Evolutionary conservation across 2,888 invertebrate genomes (phyloP).

Genomic region (Physocephala rufipes): DNA sequence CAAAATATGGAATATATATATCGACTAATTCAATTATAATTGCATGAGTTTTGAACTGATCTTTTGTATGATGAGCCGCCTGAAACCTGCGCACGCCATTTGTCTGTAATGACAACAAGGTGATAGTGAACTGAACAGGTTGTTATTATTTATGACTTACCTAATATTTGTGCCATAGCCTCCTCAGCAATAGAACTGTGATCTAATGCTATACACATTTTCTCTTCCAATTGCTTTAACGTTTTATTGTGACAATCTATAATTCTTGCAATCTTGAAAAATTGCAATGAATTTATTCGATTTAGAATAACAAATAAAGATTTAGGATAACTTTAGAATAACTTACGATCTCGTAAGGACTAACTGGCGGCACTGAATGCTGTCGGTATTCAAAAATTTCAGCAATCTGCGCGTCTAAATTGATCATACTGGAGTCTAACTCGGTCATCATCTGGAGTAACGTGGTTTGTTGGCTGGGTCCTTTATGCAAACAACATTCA

Average conservation of each 20-base stretch:
- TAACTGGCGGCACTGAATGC: slow-evolving; percentile 5
- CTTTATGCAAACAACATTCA: not conserved
- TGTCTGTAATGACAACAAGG: not conserved
- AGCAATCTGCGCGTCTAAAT: slow-evolving; percentile 7
- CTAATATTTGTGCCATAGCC: not conserved
- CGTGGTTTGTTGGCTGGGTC: not conserved
- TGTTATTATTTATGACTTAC: not conserved
- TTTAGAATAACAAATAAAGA: too few species aligned
- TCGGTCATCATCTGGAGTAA: slow-evolving; percentile 25
- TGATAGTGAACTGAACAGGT: not conserved
- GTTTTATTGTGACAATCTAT: slow-evolving; percentile 34
- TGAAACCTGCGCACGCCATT: not conserved
- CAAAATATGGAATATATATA: too few species aligned
- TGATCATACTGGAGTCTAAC: slow-evolving; percentile 21
- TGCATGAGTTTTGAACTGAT: too few species aligned
- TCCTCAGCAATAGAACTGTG: slow-evolving; percentile 24
- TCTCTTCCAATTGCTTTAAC: slow-evolving; percentile 31
- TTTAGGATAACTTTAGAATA: too few species aligned
- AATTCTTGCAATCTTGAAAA: slow-evolving; percentile 35
- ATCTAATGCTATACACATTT: slow-evolving; percentile 26
- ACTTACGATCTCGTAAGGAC: slow-evolving; percentile 35
- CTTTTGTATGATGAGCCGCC: too few species aligned
- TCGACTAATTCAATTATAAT: too few species aligned
- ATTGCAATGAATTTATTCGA: too few species aligned
- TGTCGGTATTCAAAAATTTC: slow-evolving; percentile 18